Percentiles rank a stretch among this genome's conserved stretches.
Evolutionary conservation across 2,113 vertebrate species (phyloP).

Genomic region (Calypte anna): DNA sequence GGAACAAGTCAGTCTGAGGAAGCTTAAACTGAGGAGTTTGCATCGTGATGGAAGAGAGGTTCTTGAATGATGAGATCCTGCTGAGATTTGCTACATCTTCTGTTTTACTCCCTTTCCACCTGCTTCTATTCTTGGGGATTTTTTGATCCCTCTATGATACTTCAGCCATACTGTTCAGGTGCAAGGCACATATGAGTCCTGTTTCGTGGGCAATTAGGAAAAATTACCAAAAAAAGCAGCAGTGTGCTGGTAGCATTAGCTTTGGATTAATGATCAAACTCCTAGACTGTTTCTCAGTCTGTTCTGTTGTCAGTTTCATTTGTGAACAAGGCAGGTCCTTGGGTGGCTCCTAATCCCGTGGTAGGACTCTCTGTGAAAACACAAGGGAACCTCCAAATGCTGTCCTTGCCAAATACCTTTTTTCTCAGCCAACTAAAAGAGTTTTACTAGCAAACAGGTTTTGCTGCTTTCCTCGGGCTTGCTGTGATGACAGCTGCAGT

Average conservation of each 20-base stretch:
- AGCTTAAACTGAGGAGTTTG: neutral
- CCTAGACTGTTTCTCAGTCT: neutral
- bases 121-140: neutral
- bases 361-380: neutral
- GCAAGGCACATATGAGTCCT: rapidly evolving
- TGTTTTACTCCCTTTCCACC: neutral
- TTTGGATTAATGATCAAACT: neutral
- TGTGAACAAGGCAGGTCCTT: neutral
- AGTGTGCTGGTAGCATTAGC: neutral
- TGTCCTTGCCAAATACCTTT: neutral
- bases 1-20: neutral
- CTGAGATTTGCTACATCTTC: neutral
- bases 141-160: neutral
- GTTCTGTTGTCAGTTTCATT: neutral
- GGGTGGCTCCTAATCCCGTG: neutral
- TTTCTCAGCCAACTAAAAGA: neutral
- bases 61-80: neutral
- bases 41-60: neutral
- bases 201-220: neutral
- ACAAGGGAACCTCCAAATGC: neutral
- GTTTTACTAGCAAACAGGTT: constrained; percentile 17
- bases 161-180: neutral
- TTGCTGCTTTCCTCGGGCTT: neutral
- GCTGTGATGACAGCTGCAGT: neutral
- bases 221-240: neutral